These are phyloP conservation scores for Schlechtendalia chinensis DNA, from an alignment of 1,140 invertebrate species.

Conservation along the genomic window DNA sequence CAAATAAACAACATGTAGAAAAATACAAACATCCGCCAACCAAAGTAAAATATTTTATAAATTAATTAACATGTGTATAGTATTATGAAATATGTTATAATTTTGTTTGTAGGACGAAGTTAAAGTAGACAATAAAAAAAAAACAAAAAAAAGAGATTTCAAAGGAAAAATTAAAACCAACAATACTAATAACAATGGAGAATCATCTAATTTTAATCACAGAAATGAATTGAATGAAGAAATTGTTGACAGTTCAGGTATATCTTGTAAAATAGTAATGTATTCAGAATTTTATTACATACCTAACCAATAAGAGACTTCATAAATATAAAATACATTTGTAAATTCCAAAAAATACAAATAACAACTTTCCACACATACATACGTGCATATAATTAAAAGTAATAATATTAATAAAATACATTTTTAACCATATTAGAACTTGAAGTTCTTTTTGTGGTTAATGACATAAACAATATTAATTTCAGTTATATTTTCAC, in stretches of 20 bases:
- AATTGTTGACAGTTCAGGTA: background rate
- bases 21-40: conserved; percentile 44
- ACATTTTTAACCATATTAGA: no score
- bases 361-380: no score
- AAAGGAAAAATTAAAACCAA: conserved; percentile 5
- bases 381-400: no score
- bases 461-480: no score
- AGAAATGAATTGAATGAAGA: background rate
- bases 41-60: conserved; percentile 12
- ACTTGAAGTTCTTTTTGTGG: no score
- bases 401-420: no score
- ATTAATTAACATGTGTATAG: background rate
- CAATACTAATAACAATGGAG: conserved; percentile 17
- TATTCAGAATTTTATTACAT: no score
- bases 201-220: background rate
- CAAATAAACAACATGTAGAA: conserved; percentile 30
- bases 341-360: no score
- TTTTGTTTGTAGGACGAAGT: conserved; percentile 16
- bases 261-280: background rate
- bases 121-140: conserved; percentile 1
- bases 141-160: conserved; percentile 5
- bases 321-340: no score
- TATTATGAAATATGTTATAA: background rate
- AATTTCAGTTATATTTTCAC: no score
- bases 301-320: no score